Evolutionary conservation across 1,140 invertebrate species (phyloP), one percentile per base, ranked within the genome.

Genomic region (Drosophila micromelanica): DNA sequence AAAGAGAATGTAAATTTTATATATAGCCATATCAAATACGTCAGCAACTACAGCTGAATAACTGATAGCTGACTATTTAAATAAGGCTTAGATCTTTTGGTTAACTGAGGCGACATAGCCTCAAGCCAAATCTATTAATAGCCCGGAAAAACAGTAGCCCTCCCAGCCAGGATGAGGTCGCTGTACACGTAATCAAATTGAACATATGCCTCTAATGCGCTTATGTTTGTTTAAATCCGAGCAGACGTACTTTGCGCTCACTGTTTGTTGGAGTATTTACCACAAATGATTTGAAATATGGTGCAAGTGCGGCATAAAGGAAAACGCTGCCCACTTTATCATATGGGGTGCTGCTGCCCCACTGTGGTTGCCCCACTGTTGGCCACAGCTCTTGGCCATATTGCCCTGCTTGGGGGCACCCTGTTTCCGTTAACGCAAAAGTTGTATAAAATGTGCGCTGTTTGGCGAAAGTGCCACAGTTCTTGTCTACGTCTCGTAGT

Each of bases 271-370:
- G 62, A 72, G 81, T 87, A 71, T 87, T 86, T 86, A 86, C 81
- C 81, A 86, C 84, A 87, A 81, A 86, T 81, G 81, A 63, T 81
- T 69, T 78, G 74, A 86, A 86, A 86, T 86, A 86, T 81, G 81
- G 82, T 68, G 74, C 78, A 81, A 85, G 82, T 85, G 81, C 74
- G 78, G 74, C 80, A 86, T 86, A 81, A 75, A 80, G 54, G 71
- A 77, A 64, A 70, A 71, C 78, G 55, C 77, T 35, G 49, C 49
- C 49, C 49, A 52, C 49, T 52, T 52, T 35, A 13, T 52, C 13
- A 35, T 35, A 52, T 35, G 62, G 69, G 62, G 62, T 65, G 54
- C 23, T 65, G 54, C 23, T 32, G 9, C 9, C 6, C 43, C 35
- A 38, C 15, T 32, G 9, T 7, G 46, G 32, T 54, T 35, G 32